phyloP scores from a whole-genome alignment of 2,888 invertebrate species.

The Pristionchus fissidentatus region DNA sequence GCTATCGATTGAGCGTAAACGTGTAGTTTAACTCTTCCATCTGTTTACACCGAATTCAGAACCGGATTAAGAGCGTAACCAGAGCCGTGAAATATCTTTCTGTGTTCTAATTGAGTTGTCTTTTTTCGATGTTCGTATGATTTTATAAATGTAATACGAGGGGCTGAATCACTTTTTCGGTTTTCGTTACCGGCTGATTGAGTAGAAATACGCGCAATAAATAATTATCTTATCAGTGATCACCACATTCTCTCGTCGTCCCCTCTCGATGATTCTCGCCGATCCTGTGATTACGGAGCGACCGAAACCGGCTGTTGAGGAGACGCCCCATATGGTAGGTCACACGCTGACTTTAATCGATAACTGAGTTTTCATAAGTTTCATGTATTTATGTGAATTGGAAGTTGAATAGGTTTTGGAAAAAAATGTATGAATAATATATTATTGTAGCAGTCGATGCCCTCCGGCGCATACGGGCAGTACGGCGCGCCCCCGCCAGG shows the following conservation, averaged over 20 bases:
- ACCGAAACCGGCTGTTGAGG: neutral
- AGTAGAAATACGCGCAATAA: too few species aligned
- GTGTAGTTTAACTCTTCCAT: too few species aligned
- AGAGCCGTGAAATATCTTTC: too few species aligned
- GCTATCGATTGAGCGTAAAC: too few species aligned
- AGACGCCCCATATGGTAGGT: neutral
- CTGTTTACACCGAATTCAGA: too few species aligned
- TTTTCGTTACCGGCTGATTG: too few species aligned
- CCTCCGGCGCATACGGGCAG: neutral
- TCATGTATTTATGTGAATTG: neutral
- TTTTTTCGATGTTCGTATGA: too few species aligned
- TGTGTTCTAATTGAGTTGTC: too few species aligned
- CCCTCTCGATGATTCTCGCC: constrained; percentile 10
- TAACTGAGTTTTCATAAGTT: too few species aligned
- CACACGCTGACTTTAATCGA: too few species aligned
- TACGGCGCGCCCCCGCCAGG: constrained; percentile 15
- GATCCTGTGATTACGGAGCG: neutral
- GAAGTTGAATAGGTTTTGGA: neutral
- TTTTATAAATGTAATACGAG: too few species aligned
- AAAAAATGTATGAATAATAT: neutral
- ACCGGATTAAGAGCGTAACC: too few species aligned
- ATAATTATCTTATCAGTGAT: constrained; percentile 34
- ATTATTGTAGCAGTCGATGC: neutral
- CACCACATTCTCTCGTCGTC: constrained; percentile 44
- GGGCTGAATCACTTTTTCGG: neutral